phyloP scores from a whole-genome alignment of 2,797 vertebrate genomes.

The Erethizon dorsatum region DNA sequence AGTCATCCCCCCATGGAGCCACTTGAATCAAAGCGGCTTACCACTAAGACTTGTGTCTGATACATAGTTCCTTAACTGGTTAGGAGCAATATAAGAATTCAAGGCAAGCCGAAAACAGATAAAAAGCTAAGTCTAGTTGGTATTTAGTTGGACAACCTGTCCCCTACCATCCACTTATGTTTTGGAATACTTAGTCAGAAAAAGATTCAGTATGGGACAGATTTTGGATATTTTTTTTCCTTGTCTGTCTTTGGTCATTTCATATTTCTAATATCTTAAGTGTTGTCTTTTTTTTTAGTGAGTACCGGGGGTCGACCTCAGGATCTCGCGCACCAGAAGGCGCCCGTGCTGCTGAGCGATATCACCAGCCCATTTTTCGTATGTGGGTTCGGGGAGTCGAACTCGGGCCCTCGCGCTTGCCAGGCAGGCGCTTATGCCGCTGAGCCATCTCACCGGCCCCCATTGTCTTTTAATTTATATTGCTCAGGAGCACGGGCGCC shows the following conservation, averaged over 20 bases:
- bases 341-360: no score
- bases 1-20: not conserved
- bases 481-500: no score
- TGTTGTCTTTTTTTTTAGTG: constrained; percentile 26
- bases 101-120: not conserved
- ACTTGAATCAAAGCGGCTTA: not conserved
- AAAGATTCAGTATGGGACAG: not conserved
- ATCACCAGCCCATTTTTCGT: no score
- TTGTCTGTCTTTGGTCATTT: constrained; percentile 47
- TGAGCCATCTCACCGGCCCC: no score
- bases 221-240: constrained; percentile 30
- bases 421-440: no score
- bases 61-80: not conserved
- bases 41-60: not conserved
- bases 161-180: not conserved
- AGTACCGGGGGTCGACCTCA: no score
- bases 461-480: no score
- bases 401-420: no score
- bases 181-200: constrained; percentile 28
- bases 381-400: no score
- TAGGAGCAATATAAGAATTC: constrained; percentile 28
- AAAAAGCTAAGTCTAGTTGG: not conserved
- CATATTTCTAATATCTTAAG: constrained; percentile 39
- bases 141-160: not conserved
- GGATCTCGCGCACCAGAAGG: no score